These are phyloP conservation scores for Lutraria lutraria DNA, from an alignment of 2,888 invertebrate species.

Conservation along the genomic window DNA sequence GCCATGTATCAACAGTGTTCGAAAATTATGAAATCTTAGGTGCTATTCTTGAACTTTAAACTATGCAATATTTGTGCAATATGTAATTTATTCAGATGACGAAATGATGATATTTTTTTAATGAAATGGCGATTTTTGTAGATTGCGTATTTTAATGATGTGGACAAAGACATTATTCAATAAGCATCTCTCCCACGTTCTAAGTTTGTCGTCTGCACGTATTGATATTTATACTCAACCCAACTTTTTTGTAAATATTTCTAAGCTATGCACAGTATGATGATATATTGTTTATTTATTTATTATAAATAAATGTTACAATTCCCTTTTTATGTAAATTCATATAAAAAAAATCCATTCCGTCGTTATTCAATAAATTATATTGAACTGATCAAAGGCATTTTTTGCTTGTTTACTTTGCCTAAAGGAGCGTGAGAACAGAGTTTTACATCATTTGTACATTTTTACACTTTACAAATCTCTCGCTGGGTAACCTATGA, in stretches of 20 bases:
- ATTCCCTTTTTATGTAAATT: neutral
- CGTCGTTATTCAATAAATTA: constrained; percentile 1
- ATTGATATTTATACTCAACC: too few relatives aligned
- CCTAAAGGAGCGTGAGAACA: too few relatives aligned
- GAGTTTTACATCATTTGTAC: too few relatives aligned
- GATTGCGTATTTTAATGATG: too few relatives aligned
- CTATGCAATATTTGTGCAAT: neutral
- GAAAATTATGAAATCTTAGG: neutral
- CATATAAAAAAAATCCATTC: neutral
- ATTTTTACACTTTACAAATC: too few relatives aligned
- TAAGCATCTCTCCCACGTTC: neutral
- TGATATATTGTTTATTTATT: neutral
- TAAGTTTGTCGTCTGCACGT: neutral
- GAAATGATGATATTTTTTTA: too few relatives aligned
- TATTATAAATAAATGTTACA: neutral
- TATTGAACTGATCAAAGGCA: neutral
- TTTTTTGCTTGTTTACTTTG: too few relatives aligned
- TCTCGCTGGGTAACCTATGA: too few relatives aligned
- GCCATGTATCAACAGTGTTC: neutral
- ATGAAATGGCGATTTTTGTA: neutral
- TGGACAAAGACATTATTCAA: neutral
- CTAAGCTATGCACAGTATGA: neutral
- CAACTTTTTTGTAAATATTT: neutral
- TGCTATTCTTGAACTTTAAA: neutral
- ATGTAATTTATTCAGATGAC: neutral